Evolutionary conservation across 2,888 invertebrate species (phyloP).

Genomic region (Erannis defoliaria): DNA sequence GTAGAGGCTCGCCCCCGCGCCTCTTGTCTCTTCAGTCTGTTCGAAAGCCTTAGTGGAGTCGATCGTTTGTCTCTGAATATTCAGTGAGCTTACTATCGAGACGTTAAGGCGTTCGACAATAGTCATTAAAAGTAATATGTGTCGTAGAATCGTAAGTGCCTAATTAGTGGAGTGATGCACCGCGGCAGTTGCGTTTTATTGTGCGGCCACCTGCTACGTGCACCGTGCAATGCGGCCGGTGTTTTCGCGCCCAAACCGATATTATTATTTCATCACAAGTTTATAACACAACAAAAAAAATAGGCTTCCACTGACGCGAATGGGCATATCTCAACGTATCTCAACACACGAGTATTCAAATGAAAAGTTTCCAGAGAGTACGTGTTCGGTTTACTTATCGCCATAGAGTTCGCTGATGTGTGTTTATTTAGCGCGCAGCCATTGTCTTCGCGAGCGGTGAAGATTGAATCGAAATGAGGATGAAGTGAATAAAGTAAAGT

Average conservation of each 20-base stretch:
- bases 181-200: slow-evolving; percentile 58
- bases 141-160: slow-evolving; percentile 46
- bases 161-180: slow-evolving; percentile 58
- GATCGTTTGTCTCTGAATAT: slow-evolving; percentile 54
- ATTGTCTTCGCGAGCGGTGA: slow-evolving; percentile 72
- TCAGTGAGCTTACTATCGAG: slow-evolving; percentile 35
- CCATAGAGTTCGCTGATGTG: slow-evolving; percentile 69
- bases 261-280: slow-evolving; percentile 45
- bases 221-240: slow-evolving; percentile 53
- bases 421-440: slow-evolving; percentile 74
- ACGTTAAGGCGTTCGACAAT: slow-evolving; percentile 32
- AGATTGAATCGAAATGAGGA: slow-evolving; percentile 65
- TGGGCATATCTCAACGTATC: slow-evolving; percentile 62
- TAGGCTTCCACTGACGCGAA: slow-evolving; percentile 45
- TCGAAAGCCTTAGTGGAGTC: slow-evolving; percentile 66
- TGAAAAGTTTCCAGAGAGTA: slow-evolving; percentile 67
- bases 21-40: slow-evolving; percentile 64
- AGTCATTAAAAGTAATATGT: slow-evolving; percentile 56
- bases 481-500: slow-evolving; percentile 51
- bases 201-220: slow-evolving; percentile 67
- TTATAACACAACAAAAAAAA: slow-evolving; percentile 40
- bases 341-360: slow-evolving; percentile 67
- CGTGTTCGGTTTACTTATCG: slow-evolving; percentile 81
- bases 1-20: slow-evolving; percentile 71
- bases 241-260: slow-evolving; percentile 74